Conservation (phyloP, 2,113 vertebrate species). For the Suricata suricatta region DNA sequence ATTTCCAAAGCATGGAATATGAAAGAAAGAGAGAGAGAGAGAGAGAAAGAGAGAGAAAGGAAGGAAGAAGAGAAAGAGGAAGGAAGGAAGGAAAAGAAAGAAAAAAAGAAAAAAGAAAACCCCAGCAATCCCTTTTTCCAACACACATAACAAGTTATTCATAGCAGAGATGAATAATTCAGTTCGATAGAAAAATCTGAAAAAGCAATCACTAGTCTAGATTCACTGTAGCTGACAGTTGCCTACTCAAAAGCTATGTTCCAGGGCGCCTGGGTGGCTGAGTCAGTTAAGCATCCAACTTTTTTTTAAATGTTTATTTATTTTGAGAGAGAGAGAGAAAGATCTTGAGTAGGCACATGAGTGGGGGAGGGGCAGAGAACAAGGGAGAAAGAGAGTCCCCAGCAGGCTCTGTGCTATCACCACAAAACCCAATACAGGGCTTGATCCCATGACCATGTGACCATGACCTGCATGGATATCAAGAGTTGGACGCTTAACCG, state of each 20-base stretch:
- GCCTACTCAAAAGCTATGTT: neutral
- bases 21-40: neutral
- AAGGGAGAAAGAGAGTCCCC: no score
- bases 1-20: neutral
- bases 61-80: neutral
- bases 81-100: neutral
- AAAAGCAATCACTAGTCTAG: neutral
- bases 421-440: no score
- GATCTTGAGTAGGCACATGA: no score
- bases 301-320: no score
- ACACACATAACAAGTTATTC: neutral
- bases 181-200: neutral
- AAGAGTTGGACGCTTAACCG: no score
- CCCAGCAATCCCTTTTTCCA: neutral
- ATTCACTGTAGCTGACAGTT: neutral
- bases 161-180: neutral
- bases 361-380: no score
- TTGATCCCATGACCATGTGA: no score
- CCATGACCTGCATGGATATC: no score
- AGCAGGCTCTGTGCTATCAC: no score
- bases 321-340: no score
- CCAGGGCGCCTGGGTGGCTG: no score
- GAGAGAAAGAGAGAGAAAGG: accelerated
- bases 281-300: no score
- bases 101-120: neutral